Percentiles rank a stretch among this genome's conserved stretches.
Evolutionary conservation across 37 sponge, comb jelly and placozoan genomes (phyloP).

Genomic region (Beroe forskalii): DNA sequence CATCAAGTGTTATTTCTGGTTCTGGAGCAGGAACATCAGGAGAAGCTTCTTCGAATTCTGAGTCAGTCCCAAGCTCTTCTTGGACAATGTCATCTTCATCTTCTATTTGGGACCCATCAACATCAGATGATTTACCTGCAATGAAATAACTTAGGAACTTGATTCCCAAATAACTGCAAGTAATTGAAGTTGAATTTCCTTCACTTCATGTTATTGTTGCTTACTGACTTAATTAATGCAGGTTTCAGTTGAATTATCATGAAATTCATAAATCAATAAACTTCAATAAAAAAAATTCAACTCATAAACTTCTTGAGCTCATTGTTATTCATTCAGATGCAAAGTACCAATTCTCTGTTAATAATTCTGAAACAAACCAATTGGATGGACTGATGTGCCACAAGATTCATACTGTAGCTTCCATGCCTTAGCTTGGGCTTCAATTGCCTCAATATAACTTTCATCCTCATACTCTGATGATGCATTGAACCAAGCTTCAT

Average conservation of each 20-base stretch:
- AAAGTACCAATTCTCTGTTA: no score
- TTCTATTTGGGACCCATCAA: constrained; percentile 44
- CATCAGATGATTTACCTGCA: constrained; percentile 47
- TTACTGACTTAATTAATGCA: no score
- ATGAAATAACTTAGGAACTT: not conserved
- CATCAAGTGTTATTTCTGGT: constrained; percentile 9
- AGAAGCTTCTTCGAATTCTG: constrained; percentile 58
- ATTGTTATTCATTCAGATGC: no score
- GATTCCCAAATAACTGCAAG: no score
- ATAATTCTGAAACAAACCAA: no score
- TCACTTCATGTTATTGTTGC: no score
- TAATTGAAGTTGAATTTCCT: no score
- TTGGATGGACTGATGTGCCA: constrained; percentile 35
- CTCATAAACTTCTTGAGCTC: no score
- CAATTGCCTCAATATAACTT: constrained; percentile 41
- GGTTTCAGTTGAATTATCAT: no score
- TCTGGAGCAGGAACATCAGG: constrained; percentile 49
- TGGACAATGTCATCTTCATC: constrained; percentile 50
- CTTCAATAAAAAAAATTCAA: no score
- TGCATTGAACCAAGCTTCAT: constrained; percentile 61
- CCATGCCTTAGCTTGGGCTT: constrained; percentile 23
- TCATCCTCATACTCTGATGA: constrained; percentile 42
- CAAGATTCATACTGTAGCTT: constrained; percentile 37
- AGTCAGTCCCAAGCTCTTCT: constrained; percentile 48
- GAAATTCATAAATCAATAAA: no score